A percentile compares a stretch with the other conserved stretches of the same genome.
Conservation (phyloP, 2,888 invertebrate species). For the Geotrupes spiniger region DNA sequence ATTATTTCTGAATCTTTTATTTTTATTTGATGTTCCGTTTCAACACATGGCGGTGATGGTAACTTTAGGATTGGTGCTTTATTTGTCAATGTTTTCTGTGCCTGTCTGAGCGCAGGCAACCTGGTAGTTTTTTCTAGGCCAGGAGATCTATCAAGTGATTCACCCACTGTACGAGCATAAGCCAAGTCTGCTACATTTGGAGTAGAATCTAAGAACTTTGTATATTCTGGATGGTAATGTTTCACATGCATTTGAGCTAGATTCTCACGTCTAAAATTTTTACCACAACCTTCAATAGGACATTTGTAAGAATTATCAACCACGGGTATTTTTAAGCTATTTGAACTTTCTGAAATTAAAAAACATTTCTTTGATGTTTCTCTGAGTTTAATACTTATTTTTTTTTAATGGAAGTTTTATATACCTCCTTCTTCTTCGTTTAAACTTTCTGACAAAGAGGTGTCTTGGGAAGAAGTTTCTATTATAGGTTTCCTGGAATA, state of each 20-base stretch:
- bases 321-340: conserved; percentile 50
- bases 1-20: conserved; percentile 44
- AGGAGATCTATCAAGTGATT: conserved; percentile 51
- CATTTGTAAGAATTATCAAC: conserved; percentile 68
- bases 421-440: conserved; percentile 18
- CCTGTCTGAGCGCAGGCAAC: conserved; percentile 13
- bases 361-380: background rate
- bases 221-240: conserved; percentile 84
- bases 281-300: conserved; percentile 79
- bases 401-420: background rate
- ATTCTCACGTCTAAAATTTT: conserved; percentile 88
- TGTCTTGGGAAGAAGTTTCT: conserved; percentile 3
- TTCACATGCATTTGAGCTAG: conserved; percentile 91
- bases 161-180: conserved; percentile 71
- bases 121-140: conserved; percentile 22
- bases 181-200: conserved; percentile 86
- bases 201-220: conserved; percentile 72
- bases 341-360: conserved; percentile 29
- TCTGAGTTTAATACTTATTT: background rate
- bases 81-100: conserved; percentile 23
- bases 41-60: conserved; percentile 27
- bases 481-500: conserved; percentile 19
- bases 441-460: conserved; percentile 7
- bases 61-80: conserved; percentile 21
- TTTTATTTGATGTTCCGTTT: conserved; percentile 28